Conservation (phyloP, 1,140 invertebrate species). For the Hyles vespertilio region DNA sequence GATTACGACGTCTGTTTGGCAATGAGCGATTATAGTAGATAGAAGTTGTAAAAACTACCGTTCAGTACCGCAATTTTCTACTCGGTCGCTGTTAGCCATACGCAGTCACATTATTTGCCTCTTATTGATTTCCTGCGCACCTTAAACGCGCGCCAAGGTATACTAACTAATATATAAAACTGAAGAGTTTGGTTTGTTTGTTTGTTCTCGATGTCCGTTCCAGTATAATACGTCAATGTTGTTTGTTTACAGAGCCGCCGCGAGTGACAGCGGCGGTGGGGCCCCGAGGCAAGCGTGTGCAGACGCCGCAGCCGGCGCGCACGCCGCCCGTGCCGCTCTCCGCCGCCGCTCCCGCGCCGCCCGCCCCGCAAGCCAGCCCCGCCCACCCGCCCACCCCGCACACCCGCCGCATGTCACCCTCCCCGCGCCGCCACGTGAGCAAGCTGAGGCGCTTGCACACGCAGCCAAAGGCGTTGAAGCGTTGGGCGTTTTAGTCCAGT, state of each 20-base stretch:
- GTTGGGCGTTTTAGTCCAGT: conserved; percentile 82
- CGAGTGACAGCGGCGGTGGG: conserved; percentile 57
- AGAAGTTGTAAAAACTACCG: no score
- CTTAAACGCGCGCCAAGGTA: no score
- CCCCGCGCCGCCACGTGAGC: conserved; percentile 36
- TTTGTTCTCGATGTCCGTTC: no score
- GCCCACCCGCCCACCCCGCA: conserved; percentile 23
- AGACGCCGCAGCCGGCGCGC: conserved; percentile 48
- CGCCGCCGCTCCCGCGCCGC: conserved; percentile 25
- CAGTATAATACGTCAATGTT: background rate
- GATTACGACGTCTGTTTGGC: no score
- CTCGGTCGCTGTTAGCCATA: no score
- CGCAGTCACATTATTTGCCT: no score
- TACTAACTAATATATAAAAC: no score
- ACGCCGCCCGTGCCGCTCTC: conserved; percentile 31
- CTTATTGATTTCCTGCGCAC: no score
- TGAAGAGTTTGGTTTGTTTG: no score
- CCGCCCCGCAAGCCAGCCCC: conserved; percentile 25
- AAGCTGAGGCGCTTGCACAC: conserved; percentile 51
- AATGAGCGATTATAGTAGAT: no score
- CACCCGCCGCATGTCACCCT: conserved; percentile 23
- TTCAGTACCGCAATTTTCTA: no score
- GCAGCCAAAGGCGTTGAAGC: conserved; percentile 78
- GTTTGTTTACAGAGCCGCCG: conserved; percentile 46
- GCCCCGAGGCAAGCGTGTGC: conserved; percentile 58